A percentile compares a stretch with the other conserved stretches of the same genome.
These are phyloP conservation scores for Sorex maritimensis DNA, from an alignment of 2,797 vertebrate genomes.

Conservation along the genomic window DNA sequence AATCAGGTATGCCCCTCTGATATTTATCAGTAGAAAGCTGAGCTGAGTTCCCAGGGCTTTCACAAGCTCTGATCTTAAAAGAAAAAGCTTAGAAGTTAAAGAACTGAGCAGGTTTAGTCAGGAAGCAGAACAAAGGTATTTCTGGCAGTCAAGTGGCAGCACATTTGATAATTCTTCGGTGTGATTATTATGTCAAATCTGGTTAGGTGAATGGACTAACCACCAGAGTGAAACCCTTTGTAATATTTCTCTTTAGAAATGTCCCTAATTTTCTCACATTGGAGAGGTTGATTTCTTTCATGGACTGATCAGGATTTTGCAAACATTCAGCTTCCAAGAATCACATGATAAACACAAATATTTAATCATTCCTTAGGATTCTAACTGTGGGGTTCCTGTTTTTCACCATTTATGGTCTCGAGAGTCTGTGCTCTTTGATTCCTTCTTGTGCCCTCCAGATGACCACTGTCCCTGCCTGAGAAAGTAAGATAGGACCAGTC, in stretches of 20 bases:
- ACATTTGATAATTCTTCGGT: neutral
- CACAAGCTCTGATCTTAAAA: constrained; percentile 2
- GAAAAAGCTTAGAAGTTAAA: constrained; percentile 30
- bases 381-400: neutral
- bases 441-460: neutral
- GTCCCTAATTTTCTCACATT: neutral
- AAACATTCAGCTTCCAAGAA: neutral
- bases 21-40: neutral
- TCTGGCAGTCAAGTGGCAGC: neutral
- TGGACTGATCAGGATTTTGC: neutral
- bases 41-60: constrained; percentile 4
- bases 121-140: neutral
- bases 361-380: neutral
- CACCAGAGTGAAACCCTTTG: neutral
- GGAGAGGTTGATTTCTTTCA: neutral
- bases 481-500: neutral
- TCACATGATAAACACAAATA: neutral
- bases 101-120: neutral
- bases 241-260: neutral
- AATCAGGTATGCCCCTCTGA: neutral
- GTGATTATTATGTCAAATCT: neutral
- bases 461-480: neutral
- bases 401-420: neutral
- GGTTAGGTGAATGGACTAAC: neutral
- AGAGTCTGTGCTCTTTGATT: neutral